These are phyloP conservation scores for Acanthurus lineatus DNA, from an alignment of 2,797 vertebrate genomes.

Conservation along the genomic window DNA sequence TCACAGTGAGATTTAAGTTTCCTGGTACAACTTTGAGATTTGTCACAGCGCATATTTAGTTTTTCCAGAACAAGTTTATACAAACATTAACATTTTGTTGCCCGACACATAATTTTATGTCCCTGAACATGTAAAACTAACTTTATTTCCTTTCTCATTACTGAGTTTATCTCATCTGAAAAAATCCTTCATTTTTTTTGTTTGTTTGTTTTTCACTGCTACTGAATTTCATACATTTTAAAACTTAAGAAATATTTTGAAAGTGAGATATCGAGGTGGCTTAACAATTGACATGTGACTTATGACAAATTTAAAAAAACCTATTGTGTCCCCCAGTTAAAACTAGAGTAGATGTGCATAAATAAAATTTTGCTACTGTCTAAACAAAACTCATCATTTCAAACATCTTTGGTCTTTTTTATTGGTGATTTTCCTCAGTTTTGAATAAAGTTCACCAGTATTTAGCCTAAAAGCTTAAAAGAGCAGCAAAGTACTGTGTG, in stretches of 20 bases:
- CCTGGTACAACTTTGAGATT: no score
- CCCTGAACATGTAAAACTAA: not conserved
- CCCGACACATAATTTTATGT: not conserved
- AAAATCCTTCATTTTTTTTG: no score
- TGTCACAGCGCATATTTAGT: no score
- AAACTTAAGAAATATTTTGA: not conserved
- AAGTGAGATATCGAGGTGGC: not conserved
- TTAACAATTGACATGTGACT: not conserved
- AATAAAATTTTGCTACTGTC: not conserved
- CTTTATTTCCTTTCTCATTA: not conserved
- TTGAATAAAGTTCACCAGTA: no score
- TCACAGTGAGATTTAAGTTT: no score
- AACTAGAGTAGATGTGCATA: not conserved
- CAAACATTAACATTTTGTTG: not conserved
- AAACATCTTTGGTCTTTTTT: no score
- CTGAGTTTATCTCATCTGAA: no score
- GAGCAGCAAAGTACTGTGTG: no score
- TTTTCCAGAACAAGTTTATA: not conserved
- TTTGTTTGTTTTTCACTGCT: not conserved
- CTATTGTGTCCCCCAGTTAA: not conserved
- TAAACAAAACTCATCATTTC: no score
- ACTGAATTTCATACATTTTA: not conserved
- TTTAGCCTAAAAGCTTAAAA: no score
- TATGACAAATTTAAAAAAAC: not conserved
- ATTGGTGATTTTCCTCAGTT: no score